These are phyloP conservation scores for Hassar affinis DNA, from an alignment of 2,113 vertebrate species.

Conservation along the genomic window DNA sequence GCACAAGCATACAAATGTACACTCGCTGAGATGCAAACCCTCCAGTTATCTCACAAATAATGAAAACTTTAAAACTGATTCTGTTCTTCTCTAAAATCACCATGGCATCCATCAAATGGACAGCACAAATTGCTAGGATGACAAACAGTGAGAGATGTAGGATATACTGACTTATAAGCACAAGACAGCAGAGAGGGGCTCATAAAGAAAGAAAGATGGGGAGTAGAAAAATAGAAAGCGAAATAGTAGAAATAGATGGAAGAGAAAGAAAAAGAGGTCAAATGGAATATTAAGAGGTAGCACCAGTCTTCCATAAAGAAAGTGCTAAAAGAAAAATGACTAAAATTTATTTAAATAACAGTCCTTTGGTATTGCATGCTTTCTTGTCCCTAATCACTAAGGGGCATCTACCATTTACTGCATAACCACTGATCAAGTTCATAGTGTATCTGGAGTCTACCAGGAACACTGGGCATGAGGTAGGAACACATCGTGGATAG, in stretches of 20 bases:
- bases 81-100: neutral
- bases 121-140: neutral
- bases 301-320: neutral
- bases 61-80: conserved; percentile 3
- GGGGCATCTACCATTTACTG: neutral
- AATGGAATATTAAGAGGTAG: neutral
- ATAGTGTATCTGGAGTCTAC: neutral
- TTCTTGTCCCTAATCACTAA: neutral
- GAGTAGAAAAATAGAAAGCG: neutral
- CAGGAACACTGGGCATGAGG: neutral
- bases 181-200: neutral
- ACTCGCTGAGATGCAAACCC: neutral
- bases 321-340: conserved; percentile 1
- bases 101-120: conserved; percentile 10
- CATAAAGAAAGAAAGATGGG: conserved; percentile 15
- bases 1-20: neutral
- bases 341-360: neutral
- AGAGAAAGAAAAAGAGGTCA: neutral
- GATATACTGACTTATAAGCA: conserved; percentile 5
- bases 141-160: neutral
- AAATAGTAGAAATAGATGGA: no score
- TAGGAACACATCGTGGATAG: neutral
- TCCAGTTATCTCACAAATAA: neutral
- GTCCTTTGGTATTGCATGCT: neutral
- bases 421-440: neutral